phyloP scores from a whole-genome alignment of 2,797 vertebrate genomes.

The Huso huso region DNA sequence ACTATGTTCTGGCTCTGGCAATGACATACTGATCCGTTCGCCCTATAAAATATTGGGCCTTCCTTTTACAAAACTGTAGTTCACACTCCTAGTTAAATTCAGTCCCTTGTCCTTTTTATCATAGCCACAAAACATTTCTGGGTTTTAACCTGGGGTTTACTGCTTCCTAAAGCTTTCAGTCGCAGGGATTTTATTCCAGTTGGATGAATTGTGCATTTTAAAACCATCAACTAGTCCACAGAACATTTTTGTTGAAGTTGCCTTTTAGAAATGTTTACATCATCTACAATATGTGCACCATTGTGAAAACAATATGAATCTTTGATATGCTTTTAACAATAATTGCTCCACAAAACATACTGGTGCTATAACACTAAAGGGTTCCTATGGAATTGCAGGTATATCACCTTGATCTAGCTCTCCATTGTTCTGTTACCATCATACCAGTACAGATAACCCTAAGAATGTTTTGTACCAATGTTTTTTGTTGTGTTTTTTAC shows the following conservation, averaged over 20 bases:
- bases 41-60: no score
- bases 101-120: no score
- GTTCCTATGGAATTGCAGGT: neutral
- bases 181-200: neutral
- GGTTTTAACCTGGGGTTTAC: no score
- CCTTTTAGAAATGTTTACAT: neutral
- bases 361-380: neutral
- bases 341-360: neutral
- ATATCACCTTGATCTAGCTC: slow-evolving; percentile 1
- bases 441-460: slow-evolving; percentile 14
- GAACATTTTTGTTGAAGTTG: neutral
- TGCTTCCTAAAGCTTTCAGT: no score
- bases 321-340: neutral
- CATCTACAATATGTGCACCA: neutral
- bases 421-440: slow-evolving; percentile 52
- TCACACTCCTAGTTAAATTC: no score
- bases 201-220: neutral
- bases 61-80: no score
- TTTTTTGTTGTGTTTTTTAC: slow-evolving; percentile 31
- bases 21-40: no score
- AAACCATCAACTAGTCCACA: neutral
- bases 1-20: no score
- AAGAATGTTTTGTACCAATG: slow-evolving; percentile 48
- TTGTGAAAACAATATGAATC: no score
- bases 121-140: no score